phyloP scores from a whole-genome alignment of 2,797 vertebrate species.

The Liparis tanakae region DNA sequence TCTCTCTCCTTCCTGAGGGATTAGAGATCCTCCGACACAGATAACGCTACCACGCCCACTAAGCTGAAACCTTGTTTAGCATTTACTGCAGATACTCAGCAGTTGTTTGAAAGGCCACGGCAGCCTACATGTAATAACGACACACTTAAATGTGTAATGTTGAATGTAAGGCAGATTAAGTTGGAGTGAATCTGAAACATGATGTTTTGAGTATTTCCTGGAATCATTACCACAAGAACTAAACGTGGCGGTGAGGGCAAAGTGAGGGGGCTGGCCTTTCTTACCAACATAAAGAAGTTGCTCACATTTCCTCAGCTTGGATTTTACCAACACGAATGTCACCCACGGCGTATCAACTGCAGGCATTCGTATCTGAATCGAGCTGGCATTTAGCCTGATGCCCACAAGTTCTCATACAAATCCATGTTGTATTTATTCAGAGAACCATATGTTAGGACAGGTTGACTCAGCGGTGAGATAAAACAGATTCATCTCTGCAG shows the following conservation, averaged over 20 bases:
- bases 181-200: too few relatives aligned
- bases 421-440: slow-evolving; percentile 6
- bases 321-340: slow-evolving; percentile 11
- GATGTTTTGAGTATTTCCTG: not conserved
- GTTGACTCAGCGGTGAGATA: slow-evolving; percentile 4
- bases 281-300: slow-evolving; percentile 6
- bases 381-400: slow-evolving; percentile 12
- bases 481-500: slow-evolving; percentile 12
- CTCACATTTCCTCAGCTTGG: slow-evolving; percentile 4
- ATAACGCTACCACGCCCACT: slow-evolving; percentile 53
- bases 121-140: slow-evolving; percentile 2
- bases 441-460: slow-evolving; percentile 37
- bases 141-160: not conserved
- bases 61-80: slow-evolving; percentile 45
- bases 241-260: slow-evolving; percentile 2
- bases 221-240: slow-evolving; percentile 14
- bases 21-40: slow-evolving; percentile 39
- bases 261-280: not conserved
- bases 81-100: slow-evolving; percentile 24
- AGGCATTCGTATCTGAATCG: slow-evolving; percentile 12
- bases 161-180: not conserved
- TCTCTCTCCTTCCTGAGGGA: slow-evolving; percentile 56
- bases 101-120: slow-evolving; percentile 26
- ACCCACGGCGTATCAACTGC: slow-evolving; percentile 15
- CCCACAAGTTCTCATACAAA: not conserved